These are phyloP conservation scores for Phocides pigmalion DNA, from an alignment of 1,140 invertebrate species.

Conservation along the genomic window DNA sequence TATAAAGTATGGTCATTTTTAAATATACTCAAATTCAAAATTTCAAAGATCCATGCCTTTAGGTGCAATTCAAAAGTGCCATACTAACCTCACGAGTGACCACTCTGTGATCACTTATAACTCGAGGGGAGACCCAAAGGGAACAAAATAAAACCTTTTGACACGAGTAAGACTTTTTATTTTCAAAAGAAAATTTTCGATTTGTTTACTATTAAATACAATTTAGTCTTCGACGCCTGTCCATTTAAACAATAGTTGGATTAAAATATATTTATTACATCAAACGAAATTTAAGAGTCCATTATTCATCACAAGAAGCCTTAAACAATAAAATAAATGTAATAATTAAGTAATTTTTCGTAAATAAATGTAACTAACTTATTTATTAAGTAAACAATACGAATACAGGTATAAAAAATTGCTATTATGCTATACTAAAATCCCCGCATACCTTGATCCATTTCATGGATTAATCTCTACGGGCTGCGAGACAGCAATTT, in stretches of 20 bases:
- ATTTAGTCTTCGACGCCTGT: not conserved
- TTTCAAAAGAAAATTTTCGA: not conserved
- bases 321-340: constrained; percentile 30
- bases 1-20: too few species aligned
- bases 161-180: constrained; percentile 1
- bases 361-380: constrained; percentile 43
- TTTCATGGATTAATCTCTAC: constrained; percentile 57
- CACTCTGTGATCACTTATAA: too few species aligned
- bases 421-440: constrained; percentile 37
- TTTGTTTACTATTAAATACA: not conserved
- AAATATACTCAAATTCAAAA: too few species aligned
- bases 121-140: too few species aligned
- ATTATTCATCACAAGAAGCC: constrained; percentile 32
- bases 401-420: constrained; percentile 66
- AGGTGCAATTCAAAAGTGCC: too few species aligned
- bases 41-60: too few species aligned
- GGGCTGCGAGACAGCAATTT: constrained; percentile 57
- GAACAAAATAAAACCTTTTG: not conserved
- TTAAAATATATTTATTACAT: constrained; percentile 28
- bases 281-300: constrained; percentile 24
- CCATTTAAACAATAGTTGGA: constrained; percentile 1
- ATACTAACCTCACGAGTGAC: too few species aligned
- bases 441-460: constrained; percentile 38
- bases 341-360: constrained; percentile 45
- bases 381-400: constrained; percentile 46